Conservation (phyloP, 2,113 vertebrate species). For the Festucalex cinctus region DNA sequence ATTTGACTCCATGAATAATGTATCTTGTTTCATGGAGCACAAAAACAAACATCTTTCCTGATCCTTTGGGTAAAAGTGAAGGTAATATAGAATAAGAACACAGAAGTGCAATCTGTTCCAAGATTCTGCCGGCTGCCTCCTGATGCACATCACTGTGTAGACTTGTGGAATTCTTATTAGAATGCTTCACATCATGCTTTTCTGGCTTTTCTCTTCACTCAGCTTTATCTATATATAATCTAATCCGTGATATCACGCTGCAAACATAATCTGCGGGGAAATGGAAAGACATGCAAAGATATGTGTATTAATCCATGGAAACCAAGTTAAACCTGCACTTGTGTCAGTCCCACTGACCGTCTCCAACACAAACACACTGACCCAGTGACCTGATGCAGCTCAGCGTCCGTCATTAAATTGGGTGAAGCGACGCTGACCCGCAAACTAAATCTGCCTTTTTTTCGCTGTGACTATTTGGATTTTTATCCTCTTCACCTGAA, state of each 20-base stretch:
- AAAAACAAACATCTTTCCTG: slow-evolving; percentile 68
- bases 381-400: slow-evolving; percentile 34
- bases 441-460: slow-evolving; percentile 23
- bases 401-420: slow-evolving; percentile 19
- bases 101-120: slow-evolving; percentile 48
- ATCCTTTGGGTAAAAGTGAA: slow-evolving; percentile 61
- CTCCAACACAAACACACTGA: slow-evolving; percentile 15
- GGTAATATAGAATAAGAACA: slow-evolving; percentile 62
- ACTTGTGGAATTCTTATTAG: slow-evolving; percentile 40
- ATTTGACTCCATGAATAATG: slow-evolving; percentile 74
- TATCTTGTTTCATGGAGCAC: slow-evolving; percentile 70
- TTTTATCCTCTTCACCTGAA: slow-evolving; percentile 36
- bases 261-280: slow-evolving; percentile 47
- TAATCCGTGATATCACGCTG: slow-evolving; percentile 33
- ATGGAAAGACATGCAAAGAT: slow-evolving; percentile 34
- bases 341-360: slow-evolving; percentile 8
- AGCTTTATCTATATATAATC: not conserved
- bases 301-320: slow-evolving; percentile 38
- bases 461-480: slow-evolving; percentile 46
- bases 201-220: not conserved
- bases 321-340: slow-evolving; percentile 24
- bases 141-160: slow-evolving; percentile 29
- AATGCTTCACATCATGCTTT: slow-evolving; percentile 23
- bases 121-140: slow-evolving; percentile 32
- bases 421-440: slow-evolving; percentile 25